These are phyloP conservation scores for Sthenelais limicola DNA, from an alignment of 2,888 invertebrate genomes.

Conservation along the genomic window DNA sequence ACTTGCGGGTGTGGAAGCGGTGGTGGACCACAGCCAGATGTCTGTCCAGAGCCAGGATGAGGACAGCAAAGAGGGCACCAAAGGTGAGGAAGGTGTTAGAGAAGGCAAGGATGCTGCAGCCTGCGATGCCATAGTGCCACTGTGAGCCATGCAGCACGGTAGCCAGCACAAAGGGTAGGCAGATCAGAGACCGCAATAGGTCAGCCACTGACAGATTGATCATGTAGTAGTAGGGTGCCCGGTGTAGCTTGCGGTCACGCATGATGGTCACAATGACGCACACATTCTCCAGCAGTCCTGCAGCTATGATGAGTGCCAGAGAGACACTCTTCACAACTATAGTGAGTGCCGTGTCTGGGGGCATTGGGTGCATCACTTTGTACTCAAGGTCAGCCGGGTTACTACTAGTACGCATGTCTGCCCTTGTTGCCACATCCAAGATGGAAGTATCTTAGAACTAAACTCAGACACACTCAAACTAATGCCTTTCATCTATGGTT, in stretches of 20 bases:
- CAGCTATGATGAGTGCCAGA: conserved; percentile 54
- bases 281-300: conserved; percentile 57
- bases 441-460: too few species aligned
- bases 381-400: conserved; percentile 9
- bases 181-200: conserved; percentile 62
- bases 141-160: conserved; percentile 60
- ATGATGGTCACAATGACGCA: conserved; percentile 56
- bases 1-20: conserved; percentile 57
- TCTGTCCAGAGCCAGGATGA: conserved; percentile 63
- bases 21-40: conserved; percentile 52
- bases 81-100: conserved; percentile 65
- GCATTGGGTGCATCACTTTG: conserved; percentile 31
- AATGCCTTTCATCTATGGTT: too few species aligned
- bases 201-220: conserved; percentile 64
- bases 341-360: conserved; percentile 38
- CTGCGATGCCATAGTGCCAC: conserved; percentile 62
- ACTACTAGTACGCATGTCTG: conserved; percentile 31
- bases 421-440: too few species aligned
- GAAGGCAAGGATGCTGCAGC: conserved; percentile 64
- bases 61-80: conserved; percentile 59
- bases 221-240: conserved; percentile 66
- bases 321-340: conserved; percentile 48
- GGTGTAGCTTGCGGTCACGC: conserved; percentile 58
- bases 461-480: too few species aligned
- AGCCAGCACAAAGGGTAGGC: conserved; percentile 64